phyloP scores from a whole-genome alignment of 1,140 invertebrate genomes.

The Oncopeltus fasciatus region DNA sequence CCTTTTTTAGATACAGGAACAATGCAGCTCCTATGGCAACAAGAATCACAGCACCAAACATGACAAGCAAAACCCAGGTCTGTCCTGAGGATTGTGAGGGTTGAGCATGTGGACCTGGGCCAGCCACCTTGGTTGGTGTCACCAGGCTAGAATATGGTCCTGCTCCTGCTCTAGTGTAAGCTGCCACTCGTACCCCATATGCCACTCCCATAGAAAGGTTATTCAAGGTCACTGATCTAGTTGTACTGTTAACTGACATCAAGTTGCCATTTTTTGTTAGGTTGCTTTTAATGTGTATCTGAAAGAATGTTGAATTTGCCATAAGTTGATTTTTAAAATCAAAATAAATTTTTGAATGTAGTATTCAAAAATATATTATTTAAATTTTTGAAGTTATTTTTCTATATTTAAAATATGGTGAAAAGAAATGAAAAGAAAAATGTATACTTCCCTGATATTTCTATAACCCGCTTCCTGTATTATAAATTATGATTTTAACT shows the following conservation, averaged over 20 bases:
- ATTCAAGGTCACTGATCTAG: conserved; percentile 51
- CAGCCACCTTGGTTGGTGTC: conserved; percentile 41
- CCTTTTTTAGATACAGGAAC: conserved; percentile 44
- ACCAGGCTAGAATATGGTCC: conserved; percentile 50
- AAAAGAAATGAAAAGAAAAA: too few relatives aligned
- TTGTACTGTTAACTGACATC: conserved; percentile 54
- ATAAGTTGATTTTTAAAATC: too few relatives aligned
- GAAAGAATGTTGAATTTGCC: too few relatives aligned
- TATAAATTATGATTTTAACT: too few relatives aligned
- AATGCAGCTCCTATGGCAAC: conserved; percentile 36
- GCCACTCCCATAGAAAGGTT: conserved; percentile 53
- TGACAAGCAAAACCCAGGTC: conserved; percentile 56
- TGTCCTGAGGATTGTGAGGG: conserved; percentile 29
- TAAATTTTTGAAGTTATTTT: too few relatives aligned
- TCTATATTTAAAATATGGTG: too few relatives aligned
- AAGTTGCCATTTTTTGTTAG: conserved; percentile 49
- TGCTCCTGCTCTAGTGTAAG: conserved; percentile 49
- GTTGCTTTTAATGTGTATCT: conserved; percentile 50
- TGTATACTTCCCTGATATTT: too few relatives aligned
- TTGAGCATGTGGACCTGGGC: conserved; percentile 14
- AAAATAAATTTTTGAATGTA: too few relatives aligned
- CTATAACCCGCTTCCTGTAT: too few relatives aligned
- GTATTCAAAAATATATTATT: too few relatives aligned
- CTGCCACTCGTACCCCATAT: conserved; percentile 59
- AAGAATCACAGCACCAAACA: conserved; percentile 44